phyloP scores from a whole-genome alignment of 2,888 invertebrate species.

The Trachelus iudaicus region DNA sequence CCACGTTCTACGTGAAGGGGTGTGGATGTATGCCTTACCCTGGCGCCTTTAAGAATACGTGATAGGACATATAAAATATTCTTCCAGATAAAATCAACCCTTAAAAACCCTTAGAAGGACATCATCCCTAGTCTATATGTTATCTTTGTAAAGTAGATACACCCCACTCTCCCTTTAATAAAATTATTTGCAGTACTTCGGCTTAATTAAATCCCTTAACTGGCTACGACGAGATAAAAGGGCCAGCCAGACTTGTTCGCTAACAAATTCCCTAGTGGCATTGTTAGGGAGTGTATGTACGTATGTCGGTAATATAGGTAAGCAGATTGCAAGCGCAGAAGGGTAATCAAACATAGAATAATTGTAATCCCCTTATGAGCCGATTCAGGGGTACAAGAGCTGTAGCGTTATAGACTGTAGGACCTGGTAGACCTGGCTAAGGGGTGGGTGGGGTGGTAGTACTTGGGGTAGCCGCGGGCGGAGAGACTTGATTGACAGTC shows the following conservation, averaged over 20 bases:
- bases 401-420: background rate
- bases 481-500: conserved; percentile 60
- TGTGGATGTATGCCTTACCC: conserved; percentile 40
- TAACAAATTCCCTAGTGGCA: background rate
- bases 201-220: background rate
- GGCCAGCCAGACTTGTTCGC: background rate
- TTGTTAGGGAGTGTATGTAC: conserved; percentile 1
- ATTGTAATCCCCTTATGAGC: conserved; percentile 53
- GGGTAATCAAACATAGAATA: conserved; percentile 54
- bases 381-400: conserved; percentile 32
- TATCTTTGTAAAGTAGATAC: no score
- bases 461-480: conserved; percentile 40
- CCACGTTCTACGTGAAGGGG: conserved; percentile 29
- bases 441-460: conserved; percentile 7
- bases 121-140: background rate
- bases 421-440: background rate
- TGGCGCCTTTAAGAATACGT: conserved; percentile 43
- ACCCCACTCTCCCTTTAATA: background rate
- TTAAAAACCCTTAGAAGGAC: background rate
- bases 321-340: conserved; percentile 45
- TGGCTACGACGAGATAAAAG: background rate
- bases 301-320: conserved; percentile 22
- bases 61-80: conserved; percentile 26
- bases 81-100: background rate
- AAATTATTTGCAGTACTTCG: background rate